Conservation (phyloP, 2,797 vertebrate genomes). For the Pseudotriccus pelzelni region DNA sequence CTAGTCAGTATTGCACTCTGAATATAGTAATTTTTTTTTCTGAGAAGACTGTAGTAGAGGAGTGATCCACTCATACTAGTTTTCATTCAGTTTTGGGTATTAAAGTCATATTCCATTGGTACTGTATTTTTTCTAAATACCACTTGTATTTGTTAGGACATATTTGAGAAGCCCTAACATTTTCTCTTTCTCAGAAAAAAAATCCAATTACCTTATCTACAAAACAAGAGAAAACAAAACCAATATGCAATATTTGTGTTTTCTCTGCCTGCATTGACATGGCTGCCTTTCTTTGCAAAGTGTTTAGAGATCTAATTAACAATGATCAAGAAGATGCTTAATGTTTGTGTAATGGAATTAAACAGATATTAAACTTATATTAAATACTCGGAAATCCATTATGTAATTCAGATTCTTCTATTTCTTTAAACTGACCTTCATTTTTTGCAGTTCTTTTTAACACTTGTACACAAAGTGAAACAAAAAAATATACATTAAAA, state of each 20-base stretch:
- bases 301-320: background rate
- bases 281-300: background rate
- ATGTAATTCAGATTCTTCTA: background rate
- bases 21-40: background rate
- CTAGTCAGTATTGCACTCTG: background rate
- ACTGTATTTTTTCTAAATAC: background rate
- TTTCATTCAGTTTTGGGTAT: background rate
- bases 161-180: background rate
- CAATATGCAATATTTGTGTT: background rate
- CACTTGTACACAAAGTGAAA: background rate
- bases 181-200: background rate
- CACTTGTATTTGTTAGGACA: background rate
- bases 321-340: background rate
- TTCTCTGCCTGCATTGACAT: background rate
- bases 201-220: background rate
- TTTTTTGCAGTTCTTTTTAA: background rate
- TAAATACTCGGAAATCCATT: background rate
- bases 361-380: too few species aligned
- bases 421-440: background rate
- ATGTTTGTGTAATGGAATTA: background rate
- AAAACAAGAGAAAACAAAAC: background rate
- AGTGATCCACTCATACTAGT: background rate
- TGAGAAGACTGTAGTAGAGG: background rate
- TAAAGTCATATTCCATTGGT: background rate
- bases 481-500: background rate